phyloP scores from a whole-genome alignment of 2,113 vertebrate genomes.

The Cathartes aura region DNA sequence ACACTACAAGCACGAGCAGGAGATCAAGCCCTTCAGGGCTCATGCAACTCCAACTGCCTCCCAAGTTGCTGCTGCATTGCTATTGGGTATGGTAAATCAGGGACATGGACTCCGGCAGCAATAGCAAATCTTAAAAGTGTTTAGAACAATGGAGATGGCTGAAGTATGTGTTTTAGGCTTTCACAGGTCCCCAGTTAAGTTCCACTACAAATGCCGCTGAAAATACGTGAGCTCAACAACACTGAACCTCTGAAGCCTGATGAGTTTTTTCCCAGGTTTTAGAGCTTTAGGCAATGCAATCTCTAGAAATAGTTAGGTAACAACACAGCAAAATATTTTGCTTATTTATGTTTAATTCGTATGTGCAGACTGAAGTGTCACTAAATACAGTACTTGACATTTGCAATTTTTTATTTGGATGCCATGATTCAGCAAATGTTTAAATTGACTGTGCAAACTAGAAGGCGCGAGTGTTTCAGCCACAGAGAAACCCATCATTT shows the following conservation, averaged over 20 bases:
- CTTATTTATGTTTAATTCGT: not conserved
- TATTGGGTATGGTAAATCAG: fast-evolving
- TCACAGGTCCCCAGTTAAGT: not conserved
- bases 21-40: not conserved
- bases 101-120: fast-evolving
- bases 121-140: not conserved
- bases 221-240: not conserved
- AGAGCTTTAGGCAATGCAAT: not conserved
- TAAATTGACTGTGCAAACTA: not conserved
- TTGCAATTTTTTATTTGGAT: not conserved
- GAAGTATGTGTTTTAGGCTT: not conserved
- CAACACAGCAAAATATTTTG: not conserved
- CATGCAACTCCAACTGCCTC: not conserved
- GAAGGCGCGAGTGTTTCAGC: not conserved
- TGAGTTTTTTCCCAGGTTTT: not conserved
- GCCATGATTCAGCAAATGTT: not conserved
- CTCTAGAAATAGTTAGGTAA: not conserved
- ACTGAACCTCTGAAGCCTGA: not conserved
- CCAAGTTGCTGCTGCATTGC: not conserved
- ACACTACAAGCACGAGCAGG: fast-evolving
- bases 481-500: not conserved
- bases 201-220: not conserved
- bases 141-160: not conserved
- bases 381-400: not conserved
- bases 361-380: not conserved